Base-by-base conservation (phyloP, 2,888 invertebrate species). In the Osmoderma eremita region DNA sequence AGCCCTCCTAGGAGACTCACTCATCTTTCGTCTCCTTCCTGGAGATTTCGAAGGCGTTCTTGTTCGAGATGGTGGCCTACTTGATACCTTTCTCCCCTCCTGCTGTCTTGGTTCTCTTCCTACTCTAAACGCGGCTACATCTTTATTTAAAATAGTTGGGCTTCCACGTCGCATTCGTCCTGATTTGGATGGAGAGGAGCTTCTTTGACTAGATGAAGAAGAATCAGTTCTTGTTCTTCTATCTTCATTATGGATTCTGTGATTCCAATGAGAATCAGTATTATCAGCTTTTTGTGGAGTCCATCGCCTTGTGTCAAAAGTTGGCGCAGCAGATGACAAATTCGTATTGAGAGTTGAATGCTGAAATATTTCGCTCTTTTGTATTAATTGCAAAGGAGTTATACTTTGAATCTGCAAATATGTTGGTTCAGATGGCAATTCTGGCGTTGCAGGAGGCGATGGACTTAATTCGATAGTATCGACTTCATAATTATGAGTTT, bases 21-120 rank as follows among this genome's bases (percentile, higher is more conserved):
- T 53, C 0, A 58, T 50, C 53, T 64, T 64, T 38, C 56, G 58
- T 42, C 49, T 30, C 51, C 71, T 53, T 10, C 69, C 69, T 51
- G 74, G 73, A 8, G 73, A 73, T 53, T 70, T 73, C 24, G 70
- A 67, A 48, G 65, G 68, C 12, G 73, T 71, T 66, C 70, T 68
- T 1, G 70, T 65, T 30, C 63, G 62, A 41, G 69, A 18, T 65
- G 63, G 42, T 18, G 65, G 18, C 38, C 56, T 51, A 49, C 51
- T 63, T 8, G 50, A 17, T 22, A 12, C 48, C 15, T 61, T 38
- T 24, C 22, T 50, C 10, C 41, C 38, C 39, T 63, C 63, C n/a
- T 17, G 24, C 10, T 39, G 63, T 63, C 39, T 30, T 13, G 50
- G 22, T 24, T 63, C 41, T 15, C 38, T 39, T 38, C 36, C 58